Base-by-base conservation (phyloP, 2,113 vertebrate species). In the Leptobrachium ailaonicum region DNA sequence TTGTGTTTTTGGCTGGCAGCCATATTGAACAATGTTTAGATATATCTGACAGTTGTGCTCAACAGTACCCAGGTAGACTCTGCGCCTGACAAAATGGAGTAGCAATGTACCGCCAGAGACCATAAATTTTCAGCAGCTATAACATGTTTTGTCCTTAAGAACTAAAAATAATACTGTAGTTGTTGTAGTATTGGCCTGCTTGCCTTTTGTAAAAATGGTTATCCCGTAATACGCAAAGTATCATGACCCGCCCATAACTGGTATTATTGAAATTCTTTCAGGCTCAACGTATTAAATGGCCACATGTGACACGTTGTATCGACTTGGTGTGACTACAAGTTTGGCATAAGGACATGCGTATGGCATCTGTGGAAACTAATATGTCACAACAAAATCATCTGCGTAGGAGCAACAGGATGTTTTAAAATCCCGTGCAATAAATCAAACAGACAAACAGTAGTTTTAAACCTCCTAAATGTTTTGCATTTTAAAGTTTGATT, bases 1-100 rank as follows among this genome's bases (percentile, higher is more conserved):
- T 87, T 87, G 84, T 91, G 88, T 84, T 87, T 90, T 86, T 92
- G 93, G 92, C 92, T 75, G 84, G 83, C 85, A 64, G 86, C 90
- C 91, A 86, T 0, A 0, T 76, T 85, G 84, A 90, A 90, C 87
- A 85, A 87, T 92, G 89, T 92, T 93, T 93, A 90, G 86, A 82
- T 92, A 88, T 79, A 85, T 85, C 83, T 90, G 92, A 92, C 92
- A 90, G 87, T 84, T 81, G 9, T 76, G 85, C 85, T 92, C 91
- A 92, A 92, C 90, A 80, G 85, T 88, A 84, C 88, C 82, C 84
- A 91, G 90, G 90, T 89, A 91, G 88, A 84, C 82, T 76, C 85
- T 85, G 71, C 43, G 66, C 84, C 83, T 78, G 77, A 81, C 40
- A 69, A 70, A 82, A 83, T 47, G 50, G 77, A 42, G 80, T 83